Base-by-base conservation (phyloP, 1,140 invertebrate species). In the Drosophila ananassae region DNA sequence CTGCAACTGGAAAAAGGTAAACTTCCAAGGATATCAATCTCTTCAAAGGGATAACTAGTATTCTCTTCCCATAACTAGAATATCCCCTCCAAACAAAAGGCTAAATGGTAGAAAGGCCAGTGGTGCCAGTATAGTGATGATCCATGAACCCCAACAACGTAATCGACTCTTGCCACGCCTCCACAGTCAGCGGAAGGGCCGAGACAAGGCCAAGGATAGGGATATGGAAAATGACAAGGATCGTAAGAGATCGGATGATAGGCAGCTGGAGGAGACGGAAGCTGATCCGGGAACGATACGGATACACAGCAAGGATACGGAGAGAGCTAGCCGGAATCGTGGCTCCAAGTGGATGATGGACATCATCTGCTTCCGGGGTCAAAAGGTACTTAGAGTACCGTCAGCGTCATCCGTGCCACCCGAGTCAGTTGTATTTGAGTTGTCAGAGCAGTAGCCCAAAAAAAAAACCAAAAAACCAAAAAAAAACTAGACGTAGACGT, bases 381-480 rank as follows among this genome's bases (percentile, higher is more conserved):
- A 91, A 90, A 91, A 91, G 89, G 89, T 90, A 90, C 89, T 90
- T 62, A 90, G 87, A 79, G 91, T 91, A 89, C 91, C 87, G 77
- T 79, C 85, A 90, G 75, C 85, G 78, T 82, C 91, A 77, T 82
- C 90, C 77, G 87, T 91, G 78, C 90, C 89, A 78, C 90, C 90
- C 78, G 91, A 92, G 90, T 92, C 91, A 92, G 90, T 91, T 91
- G 87, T 92, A 89, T 92, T 92, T 92, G 90, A 92, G 81, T 90
- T 92, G 89, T 92, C 91, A 90, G 91, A 91, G 81, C 90, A 90
- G 74, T 91, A 91, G 90, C 67, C 52, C 75, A 52, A 82, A 73
- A 17, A 46, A 21, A 21, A 44, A 44, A 44, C n/a, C 5, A 44
- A 44, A 13, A 44, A 44, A 1, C 13, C 3, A 39, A 41, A 41